Conservation (phyloP, 2,888 invertebrate species). For the Hydrotaea diabolus region DNA sequence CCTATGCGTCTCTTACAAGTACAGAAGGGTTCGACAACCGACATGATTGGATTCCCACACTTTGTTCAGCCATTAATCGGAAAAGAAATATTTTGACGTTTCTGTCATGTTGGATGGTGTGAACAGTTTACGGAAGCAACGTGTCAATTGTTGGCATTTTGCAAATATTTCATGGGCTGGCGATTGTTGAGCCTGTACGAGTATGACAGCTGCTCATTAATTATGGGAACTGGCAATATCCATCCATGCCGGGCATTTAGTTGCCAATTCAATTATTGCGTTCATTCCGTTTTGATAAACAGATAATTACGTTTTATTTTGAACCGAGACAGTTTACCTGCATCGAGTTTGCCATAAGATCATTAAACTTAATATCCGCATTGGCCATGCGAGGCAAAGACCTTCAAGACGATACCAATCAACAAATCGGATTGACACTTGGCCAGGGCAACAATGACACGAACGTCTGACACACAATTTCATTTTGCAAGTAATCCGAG, state of each 20-base stretch:
- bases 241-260: too few species aligned
- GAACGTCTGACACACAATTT: background rate
- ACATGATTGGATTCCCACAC: too few species aligned
- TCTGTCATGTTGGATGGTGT: conserved; percentile 28
- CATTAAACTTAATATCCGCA: background rate
- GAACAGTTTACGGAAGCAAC: conserved; percentile 5
- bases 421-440: background rate
- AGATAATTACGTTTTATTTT: background rate
- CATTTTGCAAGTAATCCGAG: background rate
- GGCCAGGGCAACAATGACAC: background rate
- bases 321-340: background rate
- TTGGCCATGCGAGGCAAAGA: background rate
- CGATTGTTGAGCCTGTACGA: background rate
- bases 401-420: background rate
- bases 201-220: conserved; percentile 4
- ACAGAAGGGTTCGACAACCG: too few species aligned
- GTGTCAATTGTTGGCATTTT: conserved; percentile 8
- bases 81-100: conserved; percentile 13
- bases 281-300: background rate
- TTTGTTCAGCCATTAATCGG: background rate
- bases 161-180: background rate
- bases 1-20: too few species aligned
- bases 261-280: background rate
- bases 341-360: background rate
- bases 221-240: background rate